A percentile compares a stretch with the other conserved stretches of the same genome.
Conservation (phyloP, 2,113 vertebrate genomes). For the Spermophilus dauricus region DNA sequence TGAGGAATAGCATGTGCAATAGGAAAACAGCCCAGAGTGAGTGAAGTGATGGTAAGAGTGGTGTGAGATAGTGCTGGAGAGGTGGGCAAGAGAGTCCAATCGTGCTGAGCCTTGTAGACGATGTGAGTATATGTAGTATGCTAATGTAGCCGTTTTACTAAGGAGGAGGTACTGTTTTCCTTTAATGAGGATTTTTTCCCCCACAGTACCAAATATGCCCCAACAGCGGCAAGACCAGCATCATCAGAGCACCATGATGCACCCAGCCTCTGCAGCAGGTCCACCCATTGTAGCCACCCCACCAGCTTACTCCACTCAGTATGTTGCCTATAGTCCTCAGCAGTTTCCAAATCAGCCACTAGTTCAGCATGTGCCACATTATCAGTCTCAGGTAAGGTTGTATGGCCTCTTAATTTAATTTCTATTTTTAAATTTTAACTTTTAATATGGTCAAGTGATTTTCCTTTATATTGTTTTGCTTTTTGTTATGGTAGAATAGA, state of each 20-base stretch:
- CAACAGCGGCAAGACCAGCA: constrained; percentile 99
- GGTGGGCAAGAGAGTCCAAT: not conserved
- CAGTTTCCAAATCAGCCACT: constrained; percentile 98
- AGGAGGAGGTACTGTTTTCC: constrained; percentile 8
- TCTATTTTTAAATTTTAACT: not conserved
- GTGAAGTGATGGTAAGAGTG: no score
- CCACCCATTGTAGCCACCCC: constrained; percentile 96
- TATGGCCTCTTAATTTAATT: not conserved
- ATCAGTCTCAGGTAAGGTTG: constrained; percentile 96
- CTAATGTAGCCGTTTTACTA: not conserved
- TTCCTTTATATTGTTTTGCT: not conserved
- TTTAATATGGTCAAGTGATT: not conserved
- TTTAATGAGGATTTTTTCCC: not conserved
- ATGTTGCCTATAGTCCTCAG: constrained; percentile 97
- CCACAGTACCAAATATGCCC: constrained; percentile 97
- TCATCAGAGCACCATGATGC: constrained; percentile 98
- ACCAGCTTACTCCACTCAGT: constrained; percentile 96
- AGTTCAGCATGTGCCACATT: constrained; percentile 97
- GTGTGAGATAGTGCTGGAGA: not conserved
- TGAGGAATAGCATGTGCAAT: not conserved
- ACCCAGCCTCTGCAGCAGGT: constrained; percentile 96
- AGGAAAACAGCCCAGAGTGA: not conserved
- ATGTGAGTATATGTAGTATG: not conserved
- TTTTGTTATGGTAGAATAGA: not conserved
- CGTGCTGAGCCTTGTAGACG: not conserved